Conservation (phyloP, 2,113 vertebrate species). For the Siphamia tubifer region DNA sequence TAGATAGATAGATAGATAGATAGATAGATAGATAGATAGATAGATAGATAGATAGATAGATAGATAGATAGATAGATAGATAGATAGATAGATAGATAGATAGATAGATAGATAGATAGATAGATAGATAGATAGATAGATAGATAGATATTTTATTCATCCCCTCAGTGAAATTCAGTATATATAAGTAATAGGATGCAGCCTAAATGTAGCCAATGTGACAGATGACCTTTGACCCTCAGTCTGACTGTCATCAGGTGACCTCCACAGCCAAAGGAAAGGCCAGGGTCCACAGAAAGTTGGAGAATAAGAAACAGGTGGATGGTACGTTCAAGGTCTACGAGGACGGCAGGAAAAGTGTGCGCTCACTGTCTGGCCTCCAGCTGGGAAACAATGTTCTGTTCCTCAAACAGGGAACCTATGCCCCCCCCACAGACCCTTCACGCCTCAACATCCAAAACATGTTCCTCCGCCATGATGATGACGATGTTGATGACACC, state of each 20-base stretch:
- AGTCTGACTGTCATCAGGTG: conserved; percentile 74
- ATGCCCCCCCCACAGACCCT: conserved; percentile 85
- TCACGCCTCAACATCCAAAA: conserved; percentile 88
- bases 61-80: too few relatives aligned
- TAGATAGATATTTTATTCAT: too few relatives aligned
- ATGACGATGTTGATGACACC: conserved; percentile 73
- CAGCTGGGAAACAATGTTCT: conserved; percentile 93
- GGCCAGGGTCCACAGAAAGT: conserved; percentile 92
- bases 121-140: too few relatives aligned
- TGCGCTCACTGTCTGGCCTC: conserved; percentile 91
- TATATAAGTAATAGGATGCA: too few relatives aligned
- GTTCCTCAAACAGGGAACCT: conserved; percentile 92
- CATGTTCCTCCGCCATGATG: conserved; percentile 87
- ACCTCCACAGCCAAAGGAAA: conserved; percentile 94
- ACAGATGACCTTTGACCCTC: not conserved
- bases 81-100: too few relatives aligned
- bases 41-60: too few relatives aligned
- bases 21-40: too few relatives aligned
- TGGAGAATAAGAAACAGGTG: conserved; percentile 90
- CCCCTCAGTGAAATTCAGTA: too few relatives aligned
- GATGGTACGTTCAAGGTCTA: conserved; percentile 95
- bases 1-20: too few relatives aligned
- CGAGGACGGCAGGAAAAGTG: conserved; percentile 92
- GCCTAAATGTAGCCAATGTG: too few relatives aligned
- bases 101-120: too few relatives aligned